Percentiles rank a stretch among this genome's conserved stretches.
Evolutionary conservation across 2,113 vertebrate genomes (phyloP).

Genomic region (Falcunculus frontatus): DNA sequence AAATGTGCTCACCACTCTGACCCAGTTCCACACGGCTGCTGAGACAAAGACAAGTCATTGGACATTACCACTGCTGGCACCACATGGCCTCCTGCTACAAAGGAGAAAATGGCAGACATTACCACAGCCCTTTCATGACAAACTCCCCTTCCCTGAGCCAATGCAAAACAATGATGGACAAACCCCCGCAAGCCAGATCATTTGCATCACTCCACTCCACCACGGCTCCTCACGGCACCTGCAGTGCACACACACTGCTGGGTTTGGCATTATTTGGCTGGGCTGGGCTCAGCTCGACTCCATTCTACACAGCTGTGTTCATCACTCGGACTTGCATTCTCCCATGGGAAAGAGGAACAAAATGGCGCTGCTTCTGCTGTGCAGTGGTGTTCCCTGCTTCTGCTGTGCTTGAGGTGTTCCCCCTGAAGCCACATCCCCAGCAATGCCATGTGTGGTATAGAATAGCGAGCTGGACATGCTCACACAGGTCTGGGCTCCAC

Average conservation of each 20-base stretch:
- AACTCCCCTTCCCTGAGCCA: not conserved
- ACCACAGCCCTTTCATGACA: not conserved
- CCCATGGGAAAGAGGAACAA: not conserved
- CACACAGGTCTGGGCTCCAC: too few relatives aligned
- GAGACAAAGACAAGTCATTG: not conserved
- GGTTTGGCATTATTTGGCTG: not conserved
- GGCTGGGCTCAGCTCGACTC: not conserved
- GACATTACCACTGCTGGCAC: not conserved
- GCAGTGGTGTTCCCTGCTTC: too few relatives aligned
- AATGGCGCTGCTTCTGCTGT: accelerated
- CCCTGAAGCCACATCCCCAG: too few relatives aligned
- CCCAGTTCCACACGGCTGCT: not conserved
- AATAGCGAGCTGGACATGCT: accelerated
- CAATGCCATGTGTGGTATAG: accelerated
- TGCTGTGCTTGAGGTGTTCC: too few relatives aligned
- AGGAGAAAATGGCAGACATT: not conserved
- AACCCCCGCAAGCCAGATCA: accelerated
- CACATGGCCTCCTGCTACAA: not conserved
- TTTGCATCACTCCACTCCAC: accelerated
- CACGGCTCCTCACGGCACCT: not conserved
- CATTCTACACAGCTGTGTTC: not conserved
- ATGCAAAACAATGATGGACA: not conserved
- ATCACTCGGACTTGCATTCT: not conserved
- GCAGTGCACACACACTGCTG: accelerated
- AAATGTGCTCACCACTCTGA: not conserved